Evolutionary conservation across 2,888 invertebrate genomes (phyloP).

Genomic region (Microplitis deprimator): DNA sequence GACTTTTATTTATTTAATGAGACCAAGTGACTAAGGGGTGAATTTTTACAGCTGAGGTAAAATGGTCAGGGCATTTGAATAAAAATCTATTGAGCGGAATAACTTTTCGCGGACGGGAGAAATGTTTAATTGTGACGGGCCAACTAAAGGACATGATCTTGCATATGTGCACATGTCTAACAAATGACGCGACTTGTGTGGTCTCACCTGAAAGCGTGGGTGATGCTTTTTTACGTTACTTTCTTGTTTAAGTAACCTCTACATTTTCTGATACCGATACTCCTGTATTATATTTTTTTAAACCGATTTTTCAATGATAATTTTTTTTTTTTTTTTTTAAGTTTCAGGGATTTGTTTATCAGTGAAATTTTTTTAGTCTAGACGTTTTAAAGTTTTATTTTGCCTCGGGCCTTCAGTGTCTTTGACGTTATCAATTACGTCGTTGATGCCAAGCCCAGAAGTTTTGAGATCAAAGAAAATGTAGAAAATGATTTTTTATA

Average conservation of each 20-base stretch:
- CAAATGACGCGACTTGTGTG: conserved; percentile 71
- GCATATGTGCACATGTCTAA: conserved; percentile 64
- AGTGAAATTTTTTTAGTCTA: not conserved
- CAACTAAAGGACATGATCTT: not conserved
- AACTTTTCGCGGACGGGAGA: not conserved
- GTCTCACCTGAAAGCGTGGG: conserved; percentile 66
- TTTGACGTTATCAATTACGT: not conserved
- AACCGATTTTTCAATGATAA: not conserved
- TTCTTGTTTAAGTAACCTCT: conserved; percentile 11
- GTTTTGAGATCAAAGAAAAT: not conserved
- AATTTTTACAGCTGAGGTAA: not conserved
- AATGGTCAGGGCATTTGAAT: not conserved
- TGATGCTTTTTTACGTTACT: conserved; percentile 51
- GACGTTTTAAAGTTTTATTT: not conserved
- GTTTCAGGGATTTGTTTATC: too few species aligned
- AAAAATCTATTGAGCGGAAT: not conserved
- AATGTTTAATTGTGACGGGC: not conserved
- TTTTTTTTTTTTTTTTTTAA: too few species aligned
- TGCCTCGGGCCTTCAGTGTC: not conserved
- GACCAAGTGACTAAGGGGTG: not conserved
- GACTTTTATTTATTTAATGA: not conserved
- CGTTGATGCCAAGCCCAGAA: not conserved
- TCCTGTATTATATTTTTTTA: not conserved
- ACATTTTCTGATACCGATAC: not conserved
- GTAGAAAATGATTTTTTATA: not conserved